A percentile compares a stretch with the other conserved stretches of the same genome.
Evolutionary conservation across 2,797 vertebrate species (phyloP).

Genomic region (Poecilia gillii): DNA sequence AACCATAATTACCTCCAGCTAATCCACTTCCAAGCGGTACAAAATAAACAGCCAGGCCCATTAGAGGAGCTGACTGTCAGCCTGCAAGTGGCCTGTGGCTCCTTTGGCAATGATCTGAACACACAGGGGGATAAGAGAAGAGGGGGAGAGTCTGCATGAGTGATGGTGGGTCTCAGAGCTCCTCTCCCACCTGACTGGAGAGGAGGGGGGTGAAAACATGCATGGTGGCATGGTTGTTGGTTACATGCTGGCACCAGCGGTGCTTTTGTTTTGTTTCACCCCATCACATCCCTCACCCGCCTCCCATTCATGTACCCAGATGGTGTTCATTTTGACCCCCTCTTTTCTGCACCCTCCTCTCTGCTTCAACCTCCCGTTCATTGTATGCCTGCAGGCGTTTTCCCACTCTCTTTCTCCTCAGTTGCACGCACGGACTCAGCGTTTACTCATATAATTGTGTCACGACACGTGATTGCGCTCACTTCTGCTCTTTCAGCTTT

Average conservation of each 20-base stretch:
- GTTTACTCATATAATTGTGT: constrained; percentile 54
- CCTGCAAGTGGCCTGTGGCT: constrained; percentile 85
- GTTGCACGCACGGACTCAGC: constrained; percentile 15
- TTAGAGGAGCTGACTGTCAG: constrained; percentile 87
- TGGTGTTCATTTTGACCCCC: constrained; percentile 81
- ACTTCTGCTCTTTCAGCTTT: constrained; percentile 44
- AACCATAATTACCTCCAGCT: constrained; percentile 89
- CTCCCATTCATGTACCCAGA: constrained; percentile 82
- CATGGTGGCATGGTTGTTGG: constrained; percentile 59
- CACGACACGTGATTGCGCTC: constrained; percentile 40
- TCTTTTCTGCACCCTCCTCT: constrained; percentile 15
- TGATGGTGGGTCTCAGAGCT: constrained; percentile 50
- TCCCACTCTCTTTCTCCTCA: constrained; percentile 40
- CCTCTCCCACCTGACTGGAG: constrained; percentile 61
- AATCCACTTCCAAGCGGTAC: constrained; percentile 86
- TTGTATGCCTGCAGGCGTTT: constrained; percentile 74
- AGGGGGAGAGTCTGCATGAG: constrained; percentile 40
- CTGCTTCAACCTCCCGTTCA: constrained; percentile 67
- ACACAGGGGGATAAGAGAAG: constrained; percentile 74
- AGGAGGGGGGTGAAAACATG: not conserved
- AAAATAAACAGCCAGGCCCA: constrained; percentile 87
- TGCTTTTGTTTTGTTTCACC: constrained; percentile 78
- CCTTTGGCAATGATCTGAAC: constrained; percentile 80
- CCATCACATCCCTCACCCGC: constrained; percentile 33
- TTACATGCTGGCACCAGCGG: constrained; percentile 77